phyloP scores from a whole-genome alignment of 2,113 vertebrate genomes.

The Ovis canadensis region DNA sequence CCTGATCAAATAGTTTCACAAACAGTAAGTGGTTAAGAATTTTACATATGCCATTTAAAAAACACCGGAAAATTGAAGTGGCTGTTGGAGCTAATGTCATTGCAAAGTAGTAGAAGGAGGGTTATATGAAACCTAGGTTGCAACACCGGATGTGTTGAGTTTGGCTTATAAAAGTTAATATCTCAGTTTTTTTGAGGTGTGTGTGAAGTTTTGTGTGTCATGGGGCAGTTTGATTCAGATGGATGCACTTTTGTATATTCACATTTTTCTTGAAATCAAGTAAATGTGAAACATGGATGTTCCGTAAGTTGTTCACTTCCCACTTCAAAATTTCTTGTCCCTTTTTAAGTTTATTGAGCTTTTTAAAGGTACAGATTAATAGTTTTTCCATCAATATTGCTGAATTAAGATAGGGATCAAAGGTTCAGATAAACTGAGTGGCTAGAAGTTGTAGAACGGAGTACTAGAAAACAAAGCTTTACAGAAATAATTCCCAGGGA shows the following conservation, averaged over 20 bases:
- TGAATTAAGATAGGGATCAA: background rate
- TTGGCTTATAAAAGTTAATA: background rate
- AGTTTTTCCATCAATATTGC: background rate
- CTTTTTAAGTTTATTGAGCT: background rate
- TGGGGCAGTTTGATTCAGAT: background rate
- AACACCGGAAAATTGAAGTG: background rate
- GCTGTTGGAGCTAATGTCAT: background rate
- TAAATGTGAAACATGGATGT: background rate
- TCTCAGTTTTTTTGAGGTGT: background rate
- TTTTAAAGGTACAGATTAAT: background rate
- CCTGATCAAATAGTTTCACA: background rate
- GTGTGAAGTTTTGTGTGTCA: background rate
- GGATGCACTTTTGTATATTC: background rate
- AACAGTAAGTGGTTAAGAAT: background rate
- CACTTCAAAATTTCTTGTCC: background rate
- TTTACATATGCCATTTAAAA: background rate
- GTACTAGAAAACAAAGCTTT: background rate
- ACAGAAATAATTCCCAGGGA: background rate
- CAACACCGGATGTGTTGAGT: background rate
- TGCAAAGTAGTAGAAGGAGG: background rate
- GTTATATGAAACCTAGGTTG: background rate
- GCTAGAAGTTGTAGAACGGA: background rate
- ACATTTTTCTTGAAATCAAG: background rate
- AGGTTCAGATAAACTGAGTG: background rate
- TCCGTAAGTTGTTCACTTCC: background rate